These are phyloP conservation scores for Troides oblongomaculatus DNA, from an alignment of 2,888 invertebrate species.

Conservation along the genomic window DNA sequence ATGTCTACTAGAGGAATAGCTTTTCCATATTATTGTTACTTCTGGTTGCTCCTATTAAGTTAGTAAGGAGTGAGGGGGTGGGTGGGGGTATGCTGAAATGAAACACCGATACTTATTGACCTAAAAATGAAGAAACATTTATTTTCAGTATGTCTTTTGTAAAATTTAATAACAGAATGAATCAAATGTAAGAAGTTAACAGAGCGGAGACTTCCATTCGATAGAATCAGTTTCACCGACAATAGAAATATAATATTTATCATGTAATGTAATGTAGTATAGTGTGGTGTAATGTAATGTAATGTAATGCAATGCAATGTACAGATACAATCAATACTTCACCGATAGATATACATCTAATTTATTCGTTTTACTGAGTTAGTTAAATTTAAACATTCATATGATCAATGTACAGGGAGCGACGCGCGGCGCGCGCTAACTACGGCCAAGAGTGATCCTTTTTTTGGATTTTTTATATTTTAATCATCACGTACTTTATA, in stretches of 20 bases:
- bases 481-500: conserved; percentile 77
- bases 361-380: conserved; percentile 75
- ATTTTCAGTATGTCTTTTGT: conserved; percentile 85
- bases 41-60: no score
- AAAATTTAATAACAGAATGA: conserved; percentile 80
- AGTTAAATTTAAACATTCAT: conserved; percentile 71
- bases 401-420: conserved; percentile 61
- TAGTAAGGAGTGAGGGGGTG: background rate
- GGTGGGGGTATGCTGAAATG: conserved; percentile 51
- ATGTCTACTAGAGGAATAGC: no score
- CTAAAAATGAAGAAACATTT: conserved; percentile 88
- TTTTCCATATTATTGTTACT: no score
- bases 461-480: conserved; percentile 68
- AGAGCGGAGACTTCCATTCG: conserved; percentile 70
- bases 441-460: conserved; percentile 53
- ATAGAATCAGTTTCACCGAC: conserved; percentile 75
- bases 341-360: conserved; percentile 69
- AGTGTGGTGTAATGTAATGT: conserved; percentile 58
- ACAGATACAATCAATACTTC: conserved; percentile 76
- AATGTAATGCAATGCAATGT: conserved; percentile 50
- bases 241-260: conserved; percentile 78
- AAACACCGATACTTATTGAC: conserved; percentile 82
- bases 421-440: conserved; percentile 38
- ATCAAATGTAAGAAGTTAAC: conserved; percentile 72
- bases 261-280: conserved; percentile 37